Evolutionary conservation across 1,140 invertebrate genomes (phyloP).

Genomic region (Calephelis virginiensis): DNA sequence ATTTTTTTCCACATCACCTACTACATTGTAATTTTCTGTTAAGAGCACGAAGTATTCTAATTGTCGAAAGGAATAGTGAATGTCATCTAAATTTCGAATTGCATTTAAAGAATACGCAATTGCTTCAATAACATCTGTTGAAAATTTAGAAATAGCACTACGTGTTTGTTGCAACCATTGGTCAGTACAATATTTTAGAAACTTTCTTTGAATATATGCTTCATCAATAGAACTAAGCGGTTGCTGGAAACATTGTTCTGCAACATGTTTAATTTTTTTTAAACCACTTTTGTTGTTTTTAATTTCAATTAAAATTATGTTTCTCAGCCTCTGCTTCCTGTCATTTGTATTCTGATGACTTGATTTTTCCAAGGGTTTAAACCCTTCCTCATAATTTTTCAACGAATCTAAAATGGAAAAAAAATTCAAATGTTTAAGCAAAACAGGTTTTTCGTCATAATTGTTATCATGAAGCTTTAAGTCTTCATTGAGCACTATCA

Average conservation of each 20-base stretch:
- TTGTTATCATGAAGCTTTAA: too few relatives aligned
- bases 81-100: background rate
- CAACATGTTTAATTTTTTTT: slow-evolving; percentile 8
- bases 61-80: background rate
- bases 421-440: too few relatives aligned
- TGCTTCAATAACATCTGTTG: slow-evolving; percentile 5
- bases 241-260: slow-evolving; percentile 1
- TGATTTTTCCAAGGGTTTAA: background rate
- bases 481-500: too few relatives aligned
- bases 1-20: background rate
- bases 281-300: slow-evolving; percentile 5
- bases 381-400: background rate
- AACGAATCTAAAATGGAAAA: background rate
- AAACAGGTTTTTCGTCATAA: too few relatives aligned
- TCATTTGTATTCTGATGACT: background rate
- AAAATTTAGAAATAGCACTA: background rate
- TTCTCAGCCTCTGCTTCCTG: background rate
- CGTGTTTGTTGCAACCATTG: slow-evolving; percentile 14
- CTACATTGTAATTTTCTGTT: slow-evolving; percentile 8
- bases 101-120: slow-evolving; percentile 1
- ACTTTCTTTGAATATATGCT: slow-evolving; percentile 19
- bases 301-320: slow-evolving; percentile 4
- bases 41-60: slow-evolving; percentile 17
- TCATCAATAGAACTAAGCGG: slow-evolving; percentile 14
- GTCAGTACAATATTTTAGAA: slow-evolving; percentile 17